Base-by-base conservation (phyloP, 2,888 invertebrate species). In the Noctua janthina region DNA sequence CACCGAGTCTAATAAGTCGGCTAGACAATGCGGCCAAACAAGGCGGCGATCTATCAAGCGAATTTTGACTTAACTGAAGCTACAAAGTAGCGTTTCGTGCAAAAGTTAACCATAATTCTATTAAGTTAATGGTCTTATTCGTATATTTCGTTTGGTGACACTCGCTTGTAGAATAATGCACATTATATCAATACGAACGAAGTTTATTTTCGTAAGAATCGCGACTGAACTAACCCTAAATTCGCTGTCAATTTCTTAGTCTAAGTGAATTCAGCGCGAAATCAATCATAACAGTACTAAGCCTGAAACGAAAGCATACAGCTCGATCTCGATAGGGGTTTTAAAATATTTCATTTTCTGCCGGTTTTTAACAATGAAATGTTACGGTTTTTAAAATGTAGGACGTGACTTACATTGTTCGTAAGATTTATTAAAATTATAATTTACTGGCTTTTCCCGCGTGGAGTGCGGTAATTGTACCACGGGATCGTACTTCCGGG, bases 1-100 rank as follows among this genome's bases (percentile, higher is more conserved):
- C 35, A 89, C 68, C 83, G 81, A 46, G 67, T 49, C 79, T 79
- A 85, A 85, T 69, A 80, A 59, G 66, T 39, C 13, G 35, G 51
- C 73, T 51, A 77, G 64, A 87, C 89, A 89, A 88, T 76, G 64
- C 59, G 43, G 7, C 17, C 56, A 87, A 77, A 68, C 78, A 73
- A 80, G 43, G 20, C 20, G 20, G 35, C 1, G 6, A 29, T 62
- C 62, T 15, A 29, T 62, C 62, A 62, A 62, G 35, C 35, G 1
- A 39, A 10, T 66, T 64, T 35, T 64, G 35, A 8, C 35, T 3
- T 64, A 8, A 3, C 64, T 64, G 17, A 64, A 17, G 5, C 29
- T 35, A 64, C 64, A 62, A 35, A 64, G 35, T 35, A 64, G 35
- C 17, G 13, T 64, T 35, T 8, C 35, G 10, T 35, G 20, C 64